Evolutionary conservation across 2,113 vertebrate genomes (phyloP).

Genomic region (Dendropsophus ebraccatus): DNA sequence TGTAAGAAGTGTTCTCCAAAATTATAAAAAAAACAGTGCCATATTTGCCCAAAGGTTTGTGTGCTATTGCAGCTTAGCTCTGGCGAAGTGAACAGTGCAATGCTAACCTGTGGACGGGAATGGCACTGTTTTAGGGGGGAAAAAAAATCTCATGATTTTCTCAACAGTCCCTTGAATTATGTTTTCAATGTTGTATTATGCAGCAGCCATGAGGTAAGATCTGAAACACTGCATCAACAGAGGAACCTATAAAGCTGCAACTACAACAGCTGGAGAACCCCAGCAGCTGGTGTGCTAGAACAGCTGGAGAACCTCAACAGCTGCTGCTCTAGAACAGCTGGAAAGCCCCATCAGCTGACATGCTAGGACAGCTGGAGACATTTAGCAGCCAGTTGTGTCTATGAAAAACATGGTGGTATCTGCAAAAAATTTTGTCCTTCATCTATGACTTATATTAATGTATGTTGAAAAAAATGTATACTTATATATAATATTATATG

Average conservation of each 20-base stretch:
- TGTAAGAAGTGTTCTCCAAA: too few species aligned
- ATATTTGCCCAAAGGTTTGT: not conserved
- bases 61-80: not conserved
- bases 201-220: not conserved
- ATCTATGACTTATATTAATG: not conserved
- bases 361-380: not conserved
- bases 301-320: slow-evolving; percentile 22
- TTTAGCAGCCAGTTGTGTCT: not conserved
- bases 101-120: not conserved
- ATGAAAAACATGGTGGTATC: not conserved
- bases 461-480: not conserved
- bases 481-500: too few species aligned
- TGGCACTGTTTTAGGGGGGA: not conserved
- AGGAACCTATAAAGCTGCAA: not conserved
- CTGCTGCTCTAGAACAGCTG: not conserved
- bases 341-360: not conserved
- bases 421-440: not conserved
- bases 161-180: not conserved
- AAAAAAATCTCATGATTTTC: too few species aligned
- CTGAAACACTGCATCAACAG: not conserved
- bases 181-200: not conserved
- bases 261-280: not conserved
- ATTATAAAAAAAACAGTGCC: not conserved
- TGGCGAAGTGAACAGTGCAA: not conserved
- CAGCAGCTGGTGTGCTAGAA: not conserved